Base-by-base conservation (phyloP, 2,888 invertebrate genomes). In the Julus scanicus region DNA sequence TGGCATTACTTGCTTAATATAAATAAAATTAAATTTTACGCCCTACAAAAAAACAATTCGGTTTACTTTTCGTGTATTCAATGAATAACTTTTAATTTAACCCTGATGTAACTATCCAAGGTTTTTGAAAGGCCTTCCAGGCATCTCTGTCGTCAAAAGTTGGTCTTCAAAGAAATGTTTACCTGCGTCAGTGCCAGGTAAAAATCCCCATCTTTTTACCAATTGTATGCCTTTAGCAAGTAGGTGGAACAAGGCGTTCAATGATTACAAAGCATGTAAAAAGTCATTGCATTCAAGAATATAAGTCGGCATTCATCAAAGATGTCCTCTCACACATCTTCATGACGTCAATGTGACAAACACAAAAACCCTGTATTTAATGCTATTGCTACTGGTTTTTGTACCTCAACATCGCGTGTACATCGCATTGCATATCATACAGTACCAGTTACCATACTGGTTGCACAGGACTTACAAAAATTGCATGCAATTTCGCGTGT, bases 231-330 rank as follows among this genome's bases (percentile, higher is more conserved):
- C 57, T 63, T n/a, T 63, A 6, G 57, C 57, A n/a, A n/a, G n/a
- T 63, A 44, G 57, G 57, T n/a, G n/a, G 57, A 63, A 63, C 57
- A n/a, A 63, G 57, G 57, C 57, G n/a, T n/a, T n/a, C 57, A 63
- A n/a, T 63, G 57, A 63, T 63, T 63, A 63, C 57, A 63, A 63
- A 63, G 57, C 57, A 63, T 63, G 57, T 63, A 63, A 63, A 63
- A 63, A 63, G 57, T 63, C 57, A 63, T 63, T 63, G 57, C n/a
- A 63, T n/a, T 53, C 53, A 53, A 63, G 57, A 17, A 63, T 5
- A 29, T 29, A 6, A 63, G 17, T 63, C 57, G 17, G 17, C 57
- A 63, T 63, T 63, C 57, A 63, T 63, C 57, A 63, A 63, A 63
- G 57, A 63, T 63, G 57, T n/a, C 57, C n/a, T 63, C 57, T 63